Evolutionary conservation across 2,113 vertebrate genomes (phyloP).

Genomic region (Bungarus multicinctus): DNA sequence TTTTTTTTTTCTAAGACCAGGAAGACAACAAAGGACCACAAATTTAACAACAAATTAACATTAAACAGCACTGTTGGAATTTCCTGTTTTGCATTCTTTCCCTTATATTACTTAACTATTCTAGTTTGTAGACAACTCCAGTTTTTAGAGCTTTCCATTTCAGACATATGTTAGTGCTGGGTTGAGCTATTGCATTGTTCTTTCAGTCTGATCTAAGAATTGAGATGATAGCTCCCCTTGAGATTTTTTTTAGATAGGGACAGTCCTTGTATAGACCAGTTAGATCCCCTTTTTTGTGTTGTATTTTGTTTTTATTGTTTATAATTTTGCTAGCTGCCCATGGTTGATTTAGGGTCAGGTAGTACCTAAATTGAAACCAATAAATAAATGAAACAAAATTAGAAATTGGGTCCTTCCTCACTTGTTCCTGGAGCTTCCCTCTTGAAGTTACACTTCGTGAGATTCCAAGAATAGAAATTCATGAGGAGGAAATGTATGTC

Average conservation of each 20-base stretch:
- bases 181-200: not conserved
- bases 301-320: not conserved
- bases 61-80: not conserved
- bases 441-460: not conserved
- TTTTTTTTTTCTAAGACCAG: not conserved
- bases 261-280: not conserved
- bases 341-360: not conserved
- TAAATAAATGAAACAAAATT: not conserved
- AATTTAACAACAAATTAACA: not conserved
- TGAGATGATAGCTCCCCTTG: not conserved
- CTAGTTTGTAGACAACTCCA: not conserved
- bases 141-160: not conserved
- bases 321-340: not conserved
- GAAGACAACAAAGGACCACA: not conserved
- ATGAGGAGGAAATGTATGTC: not conserved
- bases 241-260: not conserved
- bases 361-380: not conserved
- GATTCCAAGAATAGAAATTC: not conserved
- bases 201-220: not conserved
- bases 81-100: not conserved
- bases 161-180: not conserved
- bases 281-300: not conserved
- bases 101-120: not conserved
- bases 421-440: not conserved
- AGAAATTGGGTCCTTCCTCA: not conserved